Conservation (phyloP, 1,140 invertebrate genomes). For the Asbolus verrucosus region DNA sequence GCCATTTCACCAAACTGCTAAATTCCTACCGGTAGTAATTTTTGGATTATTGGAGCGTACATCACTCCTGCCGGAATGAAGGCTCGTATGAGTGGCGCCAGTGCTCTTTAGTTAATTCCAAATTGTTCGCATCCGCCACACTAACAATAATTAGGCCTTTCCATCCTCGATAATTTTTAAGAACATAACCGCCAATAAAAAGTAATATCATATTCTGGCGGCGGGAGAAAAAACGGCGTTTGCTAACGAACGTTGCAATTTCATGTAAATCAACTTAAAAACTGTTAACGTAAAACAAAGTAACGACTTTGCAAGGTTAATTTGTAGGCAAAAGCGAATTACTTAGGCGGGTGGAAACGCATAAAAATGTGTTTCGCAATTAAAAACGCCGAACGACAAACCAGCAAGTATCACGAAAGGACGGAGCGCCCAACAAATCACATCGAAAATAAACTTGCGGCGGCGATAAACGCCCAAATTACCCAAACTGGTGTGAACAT, state of each 20-base stretch:
- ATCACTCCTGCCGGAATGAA: too few species aligned
- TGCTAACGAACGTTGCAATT: slow-evolving; percentile 22
- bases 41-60: too few species aligned
- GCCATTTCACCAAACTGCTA: too few species aligned
- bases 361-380: slow-evolving; percentile 43
- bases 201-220: neutral
- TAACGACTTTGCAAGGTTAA: slow-evolving; percentile 36
- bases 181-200: too few species aligned
- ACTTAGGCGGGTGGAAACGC: slow-evolving; percentile 25
- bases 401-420: slow-evolving; percentile 21
- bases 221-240: neutral
- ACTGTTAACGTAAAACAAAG: slow-evolving; percentile 33
- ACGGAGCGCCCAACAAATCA: slow-evolving; percentile 33
- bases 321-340: slow-evolving; percentile 36
- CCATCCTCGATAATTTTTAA: too few species aligned
- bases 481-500: slow-evolving; percentile 52
- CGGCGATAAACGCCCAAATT: slow-evolving; percentile 49
- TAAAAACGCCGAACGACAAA: slow-evolving; percentile 35
- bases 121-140: too few species aligned
- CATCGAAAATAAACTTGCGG: slow-evolving; percentile 47
- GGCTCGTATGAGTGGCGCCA: too few species aligned
- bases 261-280: slow-evolving; percentile 27
- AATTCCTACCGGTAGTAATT: too few species aligned
- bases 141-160: too few species aligned
- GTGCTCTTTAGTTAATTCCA: too few species aligned